Evolutionary conservation across 2,797 vertebrate species (phyloP).

Genomic region (Lutjanus campechanus): DNA sequence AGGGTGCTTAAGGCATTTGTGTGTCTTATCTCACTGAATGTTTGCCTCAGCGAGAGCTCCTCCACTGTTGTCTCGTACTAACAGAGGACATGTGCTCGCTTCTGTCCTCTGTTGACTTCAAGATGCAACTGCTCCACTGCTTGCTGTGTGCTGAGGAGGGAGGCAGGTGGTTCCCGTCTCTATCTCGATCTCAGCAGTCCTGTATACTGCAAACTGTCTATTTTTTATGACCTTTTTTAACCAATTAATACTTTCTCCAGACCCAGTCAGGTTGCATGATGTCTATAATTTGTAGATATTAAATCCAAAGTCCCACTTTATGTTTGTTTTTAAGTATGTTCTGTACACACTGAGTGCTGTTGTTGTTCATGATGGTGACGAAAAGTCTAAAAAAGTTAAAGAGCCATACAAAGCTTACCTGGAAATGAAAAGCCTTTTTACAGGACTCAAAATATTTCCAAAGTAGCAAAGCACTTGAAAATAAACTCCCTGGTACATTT

Average conservation of each 20-base stretch:
- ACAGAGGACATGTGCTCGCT: conserved; percentile 26
- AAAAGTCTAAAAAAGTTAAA: not conserved
- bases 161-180: not conserved
- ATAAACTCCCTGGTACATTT: no score
- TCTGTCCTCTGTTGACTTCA: conserved; percentile 53
- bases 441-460: not conserved
- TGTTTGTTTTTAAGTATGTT: not conserved
- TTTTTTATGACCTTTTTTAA: not conserved
- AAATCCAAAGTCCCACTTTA: not conserved
- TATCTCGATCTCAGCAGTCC: not conserved
- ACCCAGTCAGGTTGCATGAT: not conserved
- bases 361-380: not conserved
- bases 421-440: not conserved
- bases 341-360: not conserved
- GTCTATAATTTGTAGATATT: not conserved
- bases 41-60: conserved; percentile 42
- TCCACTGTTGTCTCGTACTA: conserved; percentile 34
- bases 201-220: not conserved
- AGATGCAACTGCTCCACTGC: conserved; percentile 17
- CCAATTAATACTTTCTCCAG: no score
- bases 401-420: not conserved
- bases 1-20: conserved; percentile 51
- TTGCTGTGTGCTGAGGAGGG: not conserved
- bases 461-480: not conserved
- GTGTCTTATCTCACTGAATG: conserved; percentile 58